Percentiles rank a stretch among this genome's conserved stretches.
Conservation (phyloP, 1,140 invertebrate species). For the Pseudomyrmex pallidus region DNA sequence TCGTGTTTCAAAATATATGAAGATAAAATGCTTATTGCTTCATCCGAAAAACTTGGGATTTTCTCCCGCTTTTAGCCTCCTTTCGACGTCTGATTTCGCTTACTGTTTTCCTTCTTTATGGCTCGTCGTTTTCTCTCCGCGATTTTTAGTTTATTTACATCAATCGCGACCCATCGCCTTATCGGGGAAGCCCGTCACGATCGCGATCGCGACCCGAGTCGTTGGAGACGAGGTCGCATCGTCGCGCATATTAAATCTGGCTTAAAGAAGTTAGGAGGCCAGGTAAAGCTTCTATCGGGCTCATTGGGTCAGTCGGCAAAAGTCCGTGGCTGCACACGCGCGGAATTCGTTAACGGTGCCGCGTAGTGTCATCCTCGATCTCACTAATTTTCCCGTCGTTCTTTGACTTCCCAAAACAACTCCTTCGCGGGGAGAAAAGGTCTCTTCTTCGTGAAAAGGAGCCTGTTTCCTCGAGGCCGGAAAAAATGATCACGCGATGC, state of each 20-base stretch:
- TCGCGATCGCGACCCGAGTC: constrained; percentile 42
- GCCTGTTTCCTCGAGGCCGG: neutral
- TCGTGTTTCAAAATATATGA: too few species aligned
- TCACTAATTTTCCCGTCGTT: constrained; percentile 5
- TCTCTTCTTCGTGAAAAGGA: neutral
- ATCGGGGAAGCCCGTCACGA: constrained; percentile 57
- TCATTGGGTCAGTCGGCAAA: constrained; percentile 80
- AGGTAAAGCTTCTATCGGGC: constrained; percentile 74
- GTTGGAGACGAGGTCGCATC: constrained; percentile 18
- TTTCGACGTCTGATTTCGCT: neutral
- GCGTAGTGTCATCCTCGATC: neutral
- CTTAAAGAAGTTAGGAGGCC: constrained; percentile 78
- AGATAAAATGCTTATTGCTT: too few species aligned
- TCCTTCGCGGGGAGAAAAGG: constrained; percentile 2
- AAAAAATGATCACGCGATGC: constrained; percentile 62
- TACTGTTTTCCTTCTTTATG: neutral
- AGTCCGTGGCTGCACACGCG: constrained; percentile 60
- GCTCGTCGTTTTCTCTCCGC: neutral
- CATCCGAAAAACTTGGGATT: neutral
- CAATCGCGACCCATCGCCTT: neutral
- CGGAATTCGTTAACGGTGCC: constrained; percentile 74
- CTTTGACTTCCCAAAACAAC: constrained; percentile 18
- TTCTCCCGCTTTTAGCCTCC: neutral
- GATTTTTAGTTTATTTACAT: neutral
- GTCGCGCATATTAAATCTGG: constrained; percentile 69